These are phyloP conservation scores for Alviniconcha marisindica DNA, from an alignment of 1,140 invertebrate genomes.

Conservation along the genomic window DNA sequence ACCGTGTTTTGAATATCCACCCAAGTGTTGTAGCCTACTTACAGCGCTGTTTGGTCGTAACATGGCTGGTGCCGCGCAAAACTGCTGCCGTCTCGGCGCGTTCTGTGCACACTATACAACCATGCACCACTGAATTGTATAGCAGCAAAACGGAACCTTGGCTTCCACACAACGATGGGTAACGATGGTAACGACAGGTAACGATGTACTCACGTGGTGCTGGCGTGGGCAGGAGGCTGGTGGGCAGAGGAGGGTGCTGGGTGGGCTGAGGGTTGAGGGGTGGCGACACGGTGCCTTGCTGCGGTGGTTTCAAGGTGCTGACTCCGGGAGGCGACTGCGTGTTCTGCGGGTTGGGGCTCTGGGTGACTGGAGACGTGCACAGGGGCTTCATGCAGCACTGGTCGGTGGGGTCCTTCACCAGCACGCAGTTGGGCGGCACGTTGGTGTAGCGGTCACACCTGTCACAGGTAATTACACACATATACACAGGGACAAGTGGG, in stretches of 20 bases:
- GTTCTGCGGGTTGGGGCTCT: not conserved
- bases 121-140: too few relatives aligned
- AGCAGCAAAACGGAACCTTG: too few relatives aligned
- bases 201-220: not conserved
- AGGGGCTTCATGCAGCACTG: constrained; percentile 55
- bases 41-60: too few relatives aligned
- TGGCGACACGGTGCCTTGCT: not conserved
- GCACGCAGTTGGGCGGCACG: constrained; percentile 54
- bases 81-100: too few relatives aligned
- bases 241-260: constrained; percentile 22
- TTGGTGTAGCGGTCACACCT: constrained; percentile 59
- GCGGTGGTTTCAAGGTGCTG: not conserved
- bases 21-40: too few relatives aligned
- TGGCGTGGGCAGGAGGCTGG: constrained; percentile 36
- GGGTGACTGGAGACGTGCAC: constrained; percentile 49
- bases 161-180: too few relatives aligned
- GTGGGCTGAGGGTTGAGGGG: not conserved
- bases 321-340: not conserved
- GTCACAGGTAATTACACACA: not conserved
- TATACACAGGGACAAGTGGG: not conserved
- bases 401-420: constrained; percentile 54
- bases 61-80: too few relatives aligned
- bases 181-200: too few relatives aligned
- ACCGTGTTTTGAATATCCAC: too few relatives aligned
- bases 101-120: too few relatives aligned